Evolutionary conservation across 2,113 vertebrate genomes (phyloP).

Genomic region (Eurystomus gularis): DNA sequence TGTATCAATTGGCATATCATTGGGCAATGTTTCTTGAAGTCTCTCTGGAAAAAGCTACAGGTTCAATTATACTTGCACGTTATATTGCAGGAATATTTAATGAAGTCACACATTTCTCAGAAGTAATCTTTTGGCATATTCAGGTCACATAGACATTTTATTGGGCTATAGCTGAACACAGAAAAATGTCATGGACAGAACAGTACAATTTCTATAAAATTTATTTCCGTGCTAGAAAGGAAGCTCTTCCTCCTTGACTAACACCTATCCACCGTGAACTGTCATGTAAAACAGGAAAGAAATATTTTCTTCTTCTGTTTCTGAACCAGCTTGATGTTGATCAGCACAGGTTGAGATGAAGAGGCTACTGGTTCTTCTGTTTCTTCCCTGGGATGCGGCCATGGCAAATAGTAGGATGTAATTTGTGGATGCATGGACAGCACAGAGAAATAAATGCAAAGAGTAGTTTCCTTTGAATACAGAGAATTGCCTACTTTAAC

Average conservation of each 20-base stretch:
- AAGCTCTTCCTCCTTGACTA: background rate
- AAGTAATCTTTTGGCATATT: background rate
- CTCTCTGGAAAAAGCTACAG: background rate
- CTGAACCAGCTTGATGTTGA: background rate
- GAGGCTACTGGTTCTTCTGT: background rate
- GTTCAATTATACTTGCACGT: background rate
- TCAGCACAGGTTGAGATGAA: background rate
- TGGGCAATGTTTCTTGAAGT: background rate
- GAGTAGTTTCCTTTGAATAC: background rate
- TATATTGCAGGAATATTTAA: background rate
- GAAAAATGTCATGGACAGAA: background rate
- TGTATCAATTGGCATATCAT: background rate
- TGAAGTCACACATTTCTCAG: background rate
- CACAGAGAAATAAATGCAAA: background rate
- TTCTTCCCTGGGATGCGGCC: background rate
- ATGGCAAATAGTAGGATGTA: background rate
- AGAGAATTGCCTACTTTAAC: rapidly evolving
- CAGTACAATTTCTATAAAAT: background rate
- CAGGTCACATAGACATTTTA: background rate
- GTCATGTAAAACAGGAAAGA: background rate
- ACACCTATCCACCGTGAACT: background rate
- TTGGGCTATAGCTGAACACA: background rate
- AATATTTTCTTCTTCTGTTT: background rate
- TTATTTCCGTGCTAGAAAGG: background rate
- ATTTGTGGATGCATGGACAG: background rate